Conservation (phyloP, 1,140 invertebrate genomes). For the Metaphire vulgaris region DNA sequence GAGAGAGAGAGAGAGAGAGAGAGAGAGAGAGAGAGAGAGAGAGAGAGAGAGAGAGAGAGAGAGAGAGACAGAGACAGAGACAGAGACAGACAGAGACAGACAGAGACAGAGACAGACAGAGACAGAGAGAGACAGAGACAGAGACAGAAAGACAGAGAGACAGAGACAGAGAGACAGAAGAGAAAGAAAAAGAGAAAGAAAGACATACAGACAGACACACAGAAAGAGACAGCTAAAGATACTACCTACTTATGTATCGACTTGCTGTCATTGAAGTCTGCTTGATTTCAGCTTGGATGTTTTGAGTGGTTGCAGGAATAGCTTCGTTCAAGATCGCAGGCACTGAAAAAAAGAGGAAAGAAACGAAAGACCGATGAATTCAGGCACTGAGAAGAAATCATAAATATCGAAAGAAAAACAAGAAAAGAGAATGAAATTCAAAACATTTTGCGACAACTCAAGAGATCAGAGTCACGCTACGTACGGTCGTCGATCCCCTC, state of each 20-base stretch:
- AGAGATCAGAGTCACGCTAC: slow-evolving; percentile 4
- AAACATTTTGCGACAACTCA: neutral
- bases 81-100: too few species aligned
- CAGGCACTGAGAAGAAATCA: neutral
- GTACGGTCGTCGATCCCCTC: slow-evolving; percentile 54
- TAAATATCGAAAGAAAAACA: neutral
- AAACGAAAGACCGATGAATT: neutral
- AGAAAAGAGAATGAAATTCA: neutral
- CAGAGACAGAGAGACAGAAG: too few species aligned
- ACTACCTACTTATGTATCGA: slow-evolving; percentile 47
- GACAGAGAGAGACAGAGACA: too few species aligned
- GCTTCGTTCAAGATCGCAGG: slow-evolving; percentile 53
- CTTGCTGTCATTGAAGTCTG: slow-evolving; percentile 40
- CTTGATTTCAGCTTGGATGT: slow-evolving; percentile 50
- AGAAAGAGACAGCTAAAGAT: too few species aligned
- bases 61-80: too few species aligned
- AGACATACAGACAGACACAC: too few species aligned
- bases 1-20: too few species aligned
- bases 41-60: too few species aligned
- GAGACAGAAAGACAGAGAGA: too few species aligned
- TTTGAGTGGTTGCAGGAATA: slow-evolving; percentile 51
- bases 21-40: too few species aligned
- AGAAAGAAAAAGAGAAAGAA: too few species aligned
- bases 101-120: too few species aligned
- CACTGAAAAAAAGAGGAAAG: slow-evolving; percentile 37